Percentiles rank a stretch among this genome's conserved stretches.
Conservation (phyloP, 2,113 vertebrate genomes). For the Mus pahari region DNA sequence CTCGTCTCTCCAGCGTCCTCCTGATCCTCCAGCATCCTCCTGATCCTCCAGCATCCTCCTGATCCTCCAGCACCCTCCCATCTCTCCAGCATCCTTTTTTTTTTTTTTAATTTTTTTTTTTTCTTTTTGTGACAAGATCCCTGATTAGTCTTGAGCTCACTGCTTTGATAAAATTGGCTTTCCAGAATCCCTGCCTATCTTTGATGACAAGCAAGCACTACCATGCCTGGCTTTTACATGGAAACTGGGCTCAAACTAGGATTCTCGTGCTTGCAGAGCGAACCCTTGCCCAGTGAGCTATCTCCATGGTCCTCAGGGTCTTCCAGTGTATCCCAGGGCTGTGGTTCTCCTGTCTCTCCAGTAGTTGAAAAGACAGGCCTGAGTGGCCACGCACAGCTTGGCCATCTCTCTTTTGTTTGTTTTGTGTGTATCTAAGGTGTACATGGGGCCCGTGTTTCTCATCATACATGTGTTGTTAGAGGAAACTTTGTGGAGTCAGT, state of each 20-base stretch:
- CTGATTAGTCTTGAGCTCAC: neutral
- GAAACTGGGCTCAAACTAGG: neutral
- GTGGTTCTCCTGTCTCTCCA: neutral
- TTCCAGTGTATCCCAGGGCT: neutral
- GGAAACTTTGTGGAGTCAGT: neutral
- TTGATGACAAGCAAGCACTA: neutral
- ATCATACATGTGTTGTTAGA: neutral
- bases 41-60: too few relatives aligned
- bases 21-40: too few relatives aligned
- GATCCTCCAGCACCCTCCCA: too few relatives aligned
- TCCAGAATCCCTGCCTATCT: neutral
- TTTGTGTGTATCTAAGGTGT: neutral
- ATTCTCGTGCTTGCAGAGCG: neutral
- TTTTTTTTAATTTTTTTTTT: neutral
- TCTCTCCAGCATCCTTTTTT: too few relatives aligned
- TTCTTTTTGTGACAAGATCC: neutral
- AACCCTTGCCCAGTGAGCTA: neutral
- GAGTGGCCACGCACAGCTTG: neutral
- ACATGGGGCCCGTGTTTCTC: neutral
- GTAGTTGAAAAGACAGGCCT: neutral
- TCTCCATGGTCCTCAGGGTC: neutral
- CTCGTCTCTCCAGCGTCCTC: too few relatives aligned
- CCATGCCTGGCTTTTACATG: neutral
- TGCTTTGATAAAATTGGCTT: neutral
- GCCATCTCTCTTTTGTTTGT: neutral